These are phyloP conservation scores for Coluber constrictor DNA, from an alignment of 2,797 vertebrate species.

Conservation along the genomic window DNA sequence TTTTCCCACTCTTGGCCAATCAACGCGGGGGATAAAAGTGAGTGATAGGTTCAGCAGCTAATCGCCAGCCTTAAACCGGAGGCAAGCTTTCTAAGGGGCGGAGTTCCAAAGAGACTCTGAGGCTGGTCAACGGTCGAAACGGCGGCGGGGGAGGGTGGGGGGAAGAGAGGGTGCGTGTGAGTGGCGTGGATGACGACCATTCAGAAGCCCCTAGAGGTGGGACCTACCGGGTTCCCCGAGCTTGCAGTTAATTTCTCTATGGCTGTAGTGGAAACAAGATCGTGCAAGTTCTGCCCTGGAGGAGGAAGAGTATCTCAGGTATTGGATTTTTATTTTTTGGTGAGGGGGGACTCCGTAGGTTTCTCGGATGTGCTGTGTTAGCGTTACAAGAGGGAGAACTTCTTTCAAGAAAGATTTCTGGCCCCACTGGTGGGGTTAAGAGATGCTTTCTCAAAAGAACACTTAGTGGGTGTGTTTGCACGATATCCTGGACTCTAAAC, in stretches of 20 bases:
- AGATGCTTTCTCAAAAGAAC: not conserved
- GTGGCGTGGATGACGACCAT: rapidly evolving
- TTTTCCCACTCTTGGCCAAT: slow-evolving; percentile 61
- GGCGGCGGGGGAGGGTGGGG: no score
- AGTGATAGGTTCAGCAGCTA: not conserved
- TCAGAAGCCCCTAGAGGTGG: rapidly evolving
- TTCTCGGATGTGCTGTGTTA: not conserved
- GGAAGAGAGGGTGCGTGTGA: not conserved
- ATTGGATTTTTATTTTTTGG: not conserved
- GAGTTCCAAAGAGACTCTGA: rapidly evolving
- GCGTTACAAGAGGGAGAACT: not conserved
- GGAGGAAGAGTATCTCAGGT: not conserved
- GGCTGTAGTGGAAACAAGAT: not conserved
- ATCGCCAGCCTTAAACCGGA: not conserved
- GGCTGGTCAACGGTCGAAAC: not conserved
- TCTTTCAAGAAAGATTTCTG: not conserved
- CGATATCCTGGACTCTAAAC: not conserved
- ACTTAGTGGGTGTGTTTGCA: not conserved
- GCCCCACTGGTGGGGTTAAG: not conserved
- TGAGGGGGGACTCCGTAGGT: no score
- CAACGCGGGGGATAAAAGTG: rapidly evolving
- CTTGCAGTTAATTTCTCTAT: not conserved
- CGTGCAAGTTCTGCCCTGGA: not conserved
- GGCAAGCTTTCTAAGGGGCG: not conserved
- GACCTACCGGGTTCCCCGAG: rapidly evolving